Evolutionary conservation across 2,888 invertebrate species (phyloP).

Genomic region (Lydus trimaculatus): DNA sequence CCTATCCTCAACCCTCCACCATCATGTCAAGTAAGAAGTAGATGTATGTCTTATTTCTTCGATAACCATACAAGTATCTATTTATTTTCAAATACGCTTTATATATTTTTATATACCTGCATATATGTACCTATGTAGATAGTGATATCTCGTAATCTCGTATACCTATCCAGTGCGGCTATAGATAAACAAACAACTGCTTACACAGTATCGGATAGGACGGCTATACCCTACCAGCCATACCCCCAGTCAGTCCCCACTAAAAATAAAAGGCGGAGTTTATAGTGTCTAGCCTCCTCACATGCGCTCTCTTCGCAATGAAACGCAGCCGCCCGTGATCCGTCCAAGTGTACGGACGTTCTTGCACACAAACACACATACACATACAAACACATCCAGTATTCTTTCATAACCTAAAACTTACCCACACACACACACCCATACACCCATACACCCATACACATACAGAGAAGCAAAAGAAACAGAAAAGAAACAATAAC

Average conservation of each 20-base stretch:
- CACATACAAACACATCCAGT: conserved; percentile 31
- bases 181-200: conserved; percentile 41
- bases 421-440: neutral
- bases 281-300: conserved; percentile 42
- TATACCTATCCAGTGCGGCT: neutral
- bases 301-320: conserved; percentile 50
- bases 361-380: conserved; percentile 32
- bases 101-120: too few relatives aligned
- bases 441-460: too few relatives aligned
- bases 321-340: conserved; percentile 51
- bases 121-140: too few relatives aligned
- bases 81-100: too few relatives aligned
- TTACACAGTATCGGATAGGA: conserved; percentile 51
- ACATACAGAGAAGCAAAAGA: neutral
- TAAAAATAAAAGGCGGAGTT: conserved; percentile 47
- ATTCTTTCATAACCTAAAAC: neutral
- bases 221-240: conserved; percentile 48
- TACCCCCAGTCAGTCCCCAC: conserved; percentile 48
- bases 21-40: too few relatives aligned
- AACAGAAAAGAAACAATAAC: neutral
- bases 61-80: too few relatives aligned
- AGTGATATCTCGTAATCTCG: too few relatives aligned
- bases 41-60: too few relatives aligned
- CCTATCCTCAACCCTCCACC: too few relatives aligned
- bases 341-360: conserved; percentile 55